Conservation (phyloP, 30 jellyfish, hydroid and myxozoan species). For the Nemopilema nomurai region DNA sequence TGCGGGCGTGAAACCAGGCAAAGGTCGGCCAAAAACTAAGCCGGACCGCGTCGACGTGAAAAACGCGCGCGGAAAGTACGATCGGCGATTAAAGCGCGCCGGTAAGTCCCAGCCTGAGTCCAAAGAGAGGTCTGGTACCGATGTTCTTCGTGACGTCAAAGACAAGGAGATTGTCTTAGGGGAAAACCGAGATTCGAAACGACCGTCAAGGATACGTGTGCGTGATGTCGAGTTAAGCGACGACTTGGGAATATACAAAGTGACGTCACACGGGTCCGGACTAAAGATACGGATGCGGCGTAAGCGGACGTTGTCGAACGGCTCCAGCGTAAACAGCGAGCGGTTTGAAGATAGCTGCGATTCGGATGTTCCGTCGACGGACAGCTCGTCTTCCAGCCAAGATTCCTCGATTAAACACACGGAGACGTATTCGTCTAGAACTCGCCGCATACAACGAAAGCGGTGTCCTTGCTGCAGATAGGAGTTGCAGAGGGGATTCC, state of each 20-base stretch:
- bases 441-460: slow-evolving; percentile 57
- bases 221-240: neutral
- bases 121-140: neutral
- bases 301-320: slow-evolving; percentile 55
- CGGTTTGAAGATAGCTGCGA: slow-evolving; percentile 54
- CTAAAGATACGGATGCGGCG: slow-evolving; percentile 62
- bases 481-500: neutral
- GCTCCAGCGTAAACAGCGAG: slow-evolving; percentile 66
- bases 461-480: slow-evolving; percentile 79
- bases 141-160: neutral
- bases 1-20: slow-evolving; percentile 3
- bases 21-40: slow-evolving; percentile 1
- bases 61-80: slow-evolving; percentile 1
- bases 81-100: neutral
- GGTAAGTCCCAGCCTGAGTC: neutral
- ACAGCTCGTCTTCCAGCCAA: slow-evolving; percentile 18
- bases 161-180: neutral
- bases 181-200: neutral
- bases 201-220: slow-evolving; percentile 5
- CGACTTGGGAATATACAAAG: slow-evolving; percentile 41
- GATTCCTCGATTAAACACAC: slow-evolving; percentile 19
- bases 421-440: slow-evolving; percentile 57
- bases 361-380: slow-evolving; percentile 39
- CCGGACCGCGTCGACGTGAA: neutral
- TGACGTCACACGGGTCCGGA: slow-evolving; percentile 73